A percentile compares a stretch with the other conserved stretches of the same genome.
Evolutionary conservation across 2,113 vertebrate genomes (phyloP).

Genomic region (Glaucidium brasilianum): DNA sequence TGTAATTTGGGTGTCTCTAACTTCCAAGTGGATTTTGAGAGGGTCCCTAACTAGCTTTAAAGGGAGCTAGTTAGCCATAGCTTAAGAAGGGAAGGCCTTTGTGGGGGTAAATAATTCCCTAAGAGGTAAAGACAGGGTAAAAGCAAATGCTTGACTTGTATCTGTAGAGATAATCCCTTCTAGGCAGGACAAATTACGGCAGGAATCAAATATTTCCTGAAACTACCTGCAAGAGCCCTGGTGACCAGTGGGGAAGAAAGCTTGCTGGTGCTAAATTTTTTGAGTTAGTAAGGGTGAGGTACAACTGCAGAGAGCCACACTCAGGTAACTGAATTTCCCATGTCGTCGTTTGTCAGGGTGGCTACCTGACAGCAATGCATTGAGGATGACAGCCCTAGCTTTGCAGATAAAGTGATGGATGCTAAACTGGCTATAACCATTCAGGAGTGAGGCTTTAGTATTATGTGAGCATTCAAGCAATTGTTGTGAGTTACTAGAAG

Average conservation of each 20-base stretch:
- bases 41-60: background rate
- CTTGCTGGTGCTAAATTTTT: background rate
- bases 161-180: background rate
- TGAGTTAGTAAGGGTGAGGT: background rate
- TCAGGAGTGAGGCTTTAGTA: background rate
- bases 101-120: background rate
- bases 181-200: background rate
- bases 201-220: background rate
- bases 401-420: background rate
- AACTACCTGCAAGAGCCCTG: background rate
- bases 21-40: background rate
- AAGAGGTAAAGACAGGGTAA: background rate
- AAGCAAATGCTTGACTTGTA: background rate
- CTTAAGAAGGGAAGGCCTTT: background rate
- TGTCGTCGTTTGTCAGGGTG: background rate
- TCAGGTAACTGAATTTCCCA: background rate
- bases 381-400: background rate
- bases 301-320: background rate
- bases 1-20: background rate
- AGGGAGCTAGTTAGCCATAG: background rate
- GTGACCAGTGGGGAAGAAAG: background rate
- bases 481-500: background rate
- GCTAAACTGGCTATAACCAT: background rate
- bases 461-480: background rate
- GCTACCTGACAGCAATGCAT: background rate